Conservation (phyloP, 1,140 invertebrate genomes). For the Trichogramma pretiosum region DNA sequence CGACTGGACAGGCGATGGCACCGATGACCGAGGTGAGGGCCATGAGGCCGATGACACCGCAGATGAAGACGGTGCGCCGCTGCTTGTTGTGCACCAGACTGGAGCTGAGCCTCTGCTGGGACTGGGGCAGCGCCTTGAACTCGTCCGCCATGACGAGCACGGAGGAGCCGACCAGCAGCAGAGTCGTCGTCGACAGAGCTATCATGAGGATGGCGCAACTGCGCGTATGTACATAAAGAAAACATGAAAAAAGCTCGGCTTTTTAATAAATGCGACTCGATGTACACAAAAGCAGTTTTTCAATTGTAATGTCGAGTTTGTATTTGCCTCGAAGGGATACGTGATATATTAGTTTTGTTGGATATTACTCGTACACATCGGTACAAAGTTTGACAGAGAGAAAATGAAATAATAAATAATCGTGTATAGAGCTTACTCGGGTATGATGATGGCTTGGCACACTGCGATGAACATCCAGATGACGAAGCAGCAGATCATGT, state of each 20-base stretch:
- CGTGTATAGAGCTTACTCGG: conserved; percentile 49
- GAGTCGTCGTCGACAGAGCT: conserved; percentile 54
- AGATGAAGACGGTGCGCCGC: conserved; percentile 68
- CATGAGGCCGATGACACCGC: conserved; percentile 71
- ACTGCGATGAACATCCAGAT: conserved; percentile 83
- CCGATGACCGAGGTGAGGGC: conserved; percentile 44
- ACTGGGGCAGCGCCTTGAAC: conserved; percentile 57
- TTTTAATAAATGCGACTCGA: not conserved
- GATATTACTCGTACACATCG: too few relatives aligned
- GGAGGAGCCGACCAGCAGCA: conserved; percentile 58
- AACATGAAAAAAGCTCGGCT: not conserved
- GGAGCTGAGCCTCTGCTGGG: conserved; percentile 61
- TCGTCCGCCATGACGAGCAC: conserved; percentile 80
- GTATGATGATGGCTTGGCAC: conserved; percentile 70
- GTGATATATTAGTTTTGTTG: too few relatives aligned
- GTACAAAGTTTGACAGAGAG: too few relatives aligned
- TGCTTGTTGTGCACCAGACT: conserved; percentile 61
- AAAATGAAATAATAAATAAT: not conserved
- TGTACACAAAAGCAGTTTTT: too few relatives aligned
- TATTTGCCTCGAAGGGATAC: too few relatives aligned
- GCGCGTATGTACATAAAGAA: too few relatives aligned
- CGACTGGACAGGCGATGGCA: conserved; percentile 29
- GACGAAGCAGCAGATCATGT: conserved; percentile 83
- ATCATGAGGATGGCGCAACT: conserved; percentile 39
- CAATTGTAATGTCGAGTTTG: too few relatives aligned